A percentile compares a stretch with the other conserved stretches of the same genome.
phyloP scores from a whole-genome alignment of 2,113 vertebrate genomes.

The Marmota monax region DNA sequence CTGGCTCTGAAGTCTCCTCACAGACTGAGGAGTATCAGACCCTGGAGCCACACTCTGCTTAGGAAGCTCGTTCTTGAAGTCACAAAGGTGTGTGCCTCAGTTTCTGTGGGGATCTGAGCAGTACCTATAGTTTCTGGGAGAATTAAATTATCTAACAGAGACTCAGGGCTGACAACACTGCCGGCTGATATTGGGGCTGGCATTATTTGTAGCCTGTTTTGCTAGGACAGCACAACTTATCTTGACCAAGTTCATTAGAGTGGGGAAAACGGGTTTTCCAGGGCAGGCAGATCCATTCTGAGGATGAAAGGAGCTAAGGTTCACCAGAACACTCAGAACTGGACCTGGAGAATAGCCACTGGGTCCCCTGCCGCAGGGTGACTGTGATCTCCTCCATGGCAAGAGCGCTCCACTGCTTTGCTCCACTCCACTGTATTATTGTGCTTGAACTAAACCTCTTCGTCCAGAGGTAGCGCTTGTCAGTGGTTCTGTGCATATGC shows the following conservation, averaged over 20 bases:
- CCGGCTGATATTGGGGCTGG: too few species aligned
- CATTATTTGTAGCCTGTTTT: neutral
- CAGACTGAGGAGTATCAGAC: neutral
- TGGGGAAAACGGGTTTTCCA: neutral
- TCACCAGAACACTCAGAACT: neutral
- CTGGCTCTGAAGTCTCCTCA: fast-evolving
- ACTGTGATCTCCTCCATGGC: neutral
- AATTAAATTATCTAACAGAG: neutral
- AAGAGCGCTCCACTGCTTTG: neutral
- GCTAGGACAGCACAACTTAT: neutral
- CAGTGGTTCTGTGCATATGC: neutral
- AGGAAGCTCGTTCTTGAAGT: neutral
- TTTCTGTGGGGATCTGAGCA: neutral
- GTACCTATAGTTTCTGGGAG: neutral
- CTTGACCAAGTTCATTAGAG: neutral
- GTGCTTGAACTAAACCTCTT: neutral
- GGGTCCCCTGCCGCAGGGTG: fast-evolving
- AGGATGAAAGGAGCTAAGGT: neutral
- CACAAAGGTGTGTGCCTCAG: neutral
- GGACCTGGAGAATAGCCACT: neutral
- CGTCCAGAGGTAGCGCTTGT: neutral
- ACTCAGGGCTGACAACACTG: neutral
- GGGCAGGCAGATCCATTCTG: neutral
- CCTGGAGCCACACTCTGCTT: neutral
- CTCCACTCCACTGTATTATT: neutral